Evolutionary conservation across 2,797 vertebrate genomes (phyloP), one percentile per base, ranked within the genome.

Genomic region (Buceros bicornis): DNA sequence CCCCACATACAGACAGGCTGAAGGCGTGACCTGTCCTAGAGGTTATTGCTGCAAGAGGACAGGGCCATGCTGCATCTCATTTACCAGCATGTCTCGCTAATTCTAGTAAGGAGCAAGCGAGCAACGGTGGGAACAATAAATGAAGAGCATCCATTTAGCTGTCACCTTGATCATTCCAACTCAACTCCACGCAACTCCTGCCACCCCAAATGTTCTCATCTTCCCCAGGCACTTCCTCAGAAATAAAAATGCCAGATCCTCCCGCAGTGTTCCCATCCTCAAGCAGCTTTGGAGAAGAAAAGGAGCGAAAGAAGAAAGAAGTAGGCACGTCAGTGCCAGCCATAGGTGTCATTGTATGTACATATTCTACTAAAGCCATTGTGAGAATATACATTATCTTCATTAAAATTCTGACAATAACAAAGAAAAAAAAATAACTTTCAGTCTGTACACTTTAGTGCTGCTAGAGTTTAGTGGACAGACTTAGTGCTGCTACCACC

Each of bases 281-380:
- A 10, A 40, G 37, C 53, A 53, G 37, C 25, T 83, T 28, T 10
- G 28, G 67, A 69, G 42, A 31, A 50, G 33, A 42, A 54, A 53
- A 85, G 18, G 1, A 0, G 47, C 0, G 0, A 53, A 82, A 25
- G 28, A 57, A 60, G 47, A 21, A 20, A 37, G 26, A 67, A 35
- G 24, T 4, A 40, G 16, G 58, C 33, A 20, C 16, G 66, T 26
- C 15, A 31, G 4, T 51, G 26, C 29, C n/a, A 47, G n/a, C 7
- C 26, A 33, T 6, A 42, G 50, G 16, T 17, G 17, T 16, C 26
- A n/a, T 4, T 21, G 53, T 22, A 35, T 10, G 22, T 19, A 18
- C 8, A 3, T 16, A 12, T 29, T 60, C 11, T 5, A 19, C 1
- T 35, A 45, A 72, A 87, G 51, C 6, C 57, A 71, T 20, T 10